Evolutionary conservation across 2,888 invertebrate species (phyloP).

Genomic region (Drosophila hamatofila): DNA sequence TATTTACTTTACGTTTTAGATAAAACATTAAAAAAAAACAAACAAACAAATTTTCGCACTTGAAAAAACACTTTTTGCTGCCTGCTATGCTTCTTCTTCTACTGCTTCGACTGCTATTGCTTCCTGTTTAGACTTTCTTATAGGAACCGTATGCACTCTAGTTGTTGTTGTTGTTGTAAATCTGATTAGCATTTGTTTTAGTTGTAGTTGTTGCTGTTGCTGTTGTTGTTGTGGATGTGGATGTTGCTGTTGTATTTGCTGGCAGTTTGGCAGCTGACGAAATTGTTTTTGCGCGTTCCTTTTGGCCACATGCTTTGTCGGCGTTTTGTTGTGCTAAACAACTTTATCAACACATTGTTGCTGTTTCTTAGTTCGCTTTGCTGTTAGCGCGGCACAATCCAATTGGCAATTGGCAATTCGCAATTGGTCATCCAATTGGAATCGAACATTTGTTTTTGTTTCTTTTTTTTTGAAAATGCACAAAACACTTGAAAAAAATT

Average conservation of each 20-base stretch:
- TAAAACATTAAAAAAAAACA: conserved; percentile 44
- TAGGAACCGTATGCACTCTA: conserved; percentile 62
- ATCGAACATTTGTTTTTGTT: conserved; percentile 23
- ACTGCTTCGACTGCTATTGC: background rate
- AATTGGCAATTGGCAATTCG: conserved; percentile 47
- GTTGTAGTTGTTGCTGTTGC: conserved; percentile 31
- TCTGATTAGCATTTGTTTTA: conserved; percentile 41
- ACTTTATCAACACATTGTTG: conserved; percentile 39
- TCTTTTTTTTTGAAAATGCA: conserved; percentile 19
- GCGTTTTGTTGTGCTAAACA: conserved; percentile 43
- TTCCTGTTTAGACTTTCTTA: conserved; percentile 21
- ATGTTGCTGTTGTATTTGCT: conserved; percentile 29
- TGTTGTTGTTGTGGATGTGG: conserved; percentile 30
- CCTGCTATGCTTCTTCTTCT: conserved; percentile 9
- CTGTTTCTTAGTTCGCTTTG: conserved; percentile 23
- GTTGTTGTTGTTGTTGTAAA: conserved; percentile 39
- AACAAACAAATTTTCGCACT: conserved; percentile 50
- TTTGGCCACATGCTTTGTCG: conserved; percentile 29
- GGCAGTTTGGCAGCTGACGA: conserved; percentile 42
- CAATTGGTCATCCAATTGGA: conserved; percentile 48
- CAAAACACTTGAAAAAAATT: conserved; percentile 56
- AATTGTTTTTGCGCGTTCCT: conserved; percentile 49
- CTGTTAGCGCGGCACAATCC: conserved; percentile 47
- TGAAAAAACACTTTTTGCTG: conserved; percentile 28
- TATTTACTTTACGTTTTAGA: conserved; percentile 8